Base-by-base conservation (phyloP, 2,797 vertebrate species). In the Taenioides sp. region DNA sequence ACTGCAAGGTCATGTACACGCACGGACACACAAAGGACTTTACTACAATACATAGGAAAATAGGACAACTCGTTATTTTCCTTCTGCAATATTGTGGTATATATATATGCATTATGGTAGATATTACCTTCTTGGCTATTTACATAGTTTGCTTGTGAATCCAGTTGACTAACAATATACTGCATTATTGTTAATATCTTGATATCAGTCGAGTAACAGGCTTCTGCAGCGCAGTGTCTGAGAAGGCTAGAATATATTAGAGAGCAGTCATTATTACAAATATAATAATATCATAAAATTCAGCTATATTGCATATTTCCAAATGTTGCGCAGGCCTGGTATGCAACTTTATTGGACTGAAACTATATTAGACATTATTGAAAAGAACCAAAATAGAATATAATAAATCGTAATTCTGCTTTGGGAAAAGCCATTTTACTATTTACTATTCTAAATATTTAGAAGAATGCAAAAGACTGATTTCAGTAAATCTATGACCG, bases 1-100 rank as follows among this genome's bases (percentile, higher is more conserved):
- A 43, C 58, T 73, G 74, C 70, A 78, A 80, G 37, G 75, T 81
- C 69, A 80, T 78, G 47, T 57, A 52, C 54, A 63, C 43, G 43
- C 40, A 64, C 2, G 31, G 50, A 67, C 71, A 77, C 80, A 65
- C 78, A 69, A 9, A n/a, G 31, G 7, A 37, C 25, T 11, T 60
- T 28, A 37, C 31, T 37, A n/a, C 60, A 28, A 23, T 58, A 27
- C 12, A 5, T 23, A 58, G 23, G 23, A n/a, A 23, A 60, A 31
- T 17, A 25, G 23, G 55, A 12, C 22, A 57, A 23, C 54, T 23
- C 22, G 18, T 20, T 34, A 12, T 62, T n/a, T 20, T 62, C 27
- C 14, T 34, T 9, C 18, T 20, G 22, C 16, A 31, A 10, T 47
- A 31, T 31, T 28, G 27, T 18, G 27, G 27, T 10, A 2, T 20